Evolutionary conservation across 2,888 invertebrate species (phyloP), one percentile per base, ranked within the genome.

Genomic region (Oligia strigilis): DNA sequence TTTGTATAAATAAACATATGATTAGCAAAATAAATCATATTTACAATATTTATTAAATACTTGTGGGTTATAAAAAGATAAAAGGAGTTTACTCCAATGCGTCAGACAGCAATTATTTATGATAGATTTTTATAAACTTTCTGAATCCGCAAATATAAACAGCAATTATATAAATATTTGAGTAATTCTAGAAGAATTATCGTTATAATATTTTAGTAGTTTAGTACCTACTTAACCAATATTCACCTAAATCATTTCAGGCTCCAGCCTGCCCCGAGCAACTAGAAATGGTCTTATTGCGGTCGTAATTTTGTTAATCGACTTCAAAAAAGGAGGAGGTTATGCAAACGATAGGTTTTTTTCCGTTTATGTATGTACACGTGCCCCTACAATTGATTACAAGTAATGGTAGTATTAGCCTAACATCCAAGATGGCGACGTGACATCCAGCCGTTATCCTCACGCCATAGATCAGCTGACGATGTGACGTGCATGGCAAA

Each of bases 401-500:
- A 55, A 79, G 29, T 40, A 19, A 71, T 65, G n/a, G 58, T 67
- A 71, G 58, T 62, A 83, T 81, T 85, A 85, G 23, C 77, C 82
- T 82, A 82, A 82, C 13, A 40, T 75, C 19, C 23, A 72, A 74
- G 73, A 81, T 77, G 75, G 79, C 77, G 71, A 5, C 79, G 72
- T 55, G 55, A 60, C 72, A 62, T 65, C 62, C 52, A 72, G 67
- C 49, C 60, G 55, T 76, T 73, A 83, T 46, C 58, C 67, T 72
- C 80, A 69, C 74, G 14, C 75, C 65, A 76, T 67, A 58, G 70
- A 78, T 72, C 82, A 80, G 52, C 43, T 70, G 72, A 72, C 75
- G 73, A 81, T 73, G 82, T 65, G 72, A 66, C 77, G 49, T 83
- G 90, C 85, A 87, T 89, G 72, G 74, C 71, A 81, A 82, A 90